phyloP scores from a whole-genome alignment of 2,113 vertebrate species.

The Siniperca chuatsi region DNA sequence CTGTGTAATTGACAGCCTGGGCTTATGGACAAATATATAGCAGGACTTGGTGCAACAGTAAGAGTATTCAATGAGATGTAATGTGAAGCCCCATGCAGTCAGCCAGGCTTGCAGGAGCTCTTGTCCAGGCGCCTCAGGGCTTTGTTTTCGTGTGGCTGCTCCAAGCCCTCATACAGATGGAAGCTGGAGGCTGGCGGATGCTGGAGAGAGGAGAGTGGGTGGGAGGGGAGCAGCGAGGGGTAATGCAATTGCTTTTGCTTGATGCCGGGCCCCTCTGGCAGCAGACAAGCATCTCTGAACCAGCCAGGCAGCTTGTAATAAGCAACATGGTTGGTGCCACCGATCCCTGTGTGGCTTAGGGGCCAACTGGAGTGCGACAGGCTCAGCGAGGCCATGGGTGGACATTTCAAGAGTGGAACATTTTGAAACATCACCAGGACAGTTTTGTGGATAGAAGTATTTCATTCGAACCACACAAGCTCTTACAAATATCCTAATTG shows the following conservation, averaged over 20 bases:
- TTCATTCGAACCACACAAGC: slow-evolving; percentile 38
- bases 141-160: slow-evolving; percentile 79
- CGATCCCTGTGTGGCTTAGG: slow-evolving; percentile 73
- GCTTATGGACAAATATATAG: slow-evolving; percentile 57
- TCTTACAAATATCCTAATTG: slow-evolving; percentile 60
- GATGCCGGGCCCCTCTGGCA: slow-evolving; percentile 79
- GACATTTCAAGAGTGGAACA: slow-evolving; percentile 50
- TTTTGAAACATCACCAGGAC: slow-evolving; percentile 42
- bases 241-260: slow-evolving; percentile 84
- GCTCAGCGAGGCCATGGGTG: slow-evolving; percentile 42
- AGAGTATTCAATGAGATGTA: slow-evolving; percentile 72
- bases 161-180: slow-evolving; percentile 79
- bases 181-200: slow-evolving; percentile 73
- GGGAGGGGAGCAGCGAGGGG: slow-evolving; percentile 62
- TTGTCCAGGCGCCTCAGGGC: slow-evolving; percentile 78
- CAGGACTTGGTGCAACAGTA: slow-evolving; percentile 43
- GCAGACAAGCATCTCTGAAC: slow-evolving; percentile 78
- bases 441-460: slow-evolving; percentile 38
- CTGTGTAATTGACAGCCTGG: slow-evolving; percentile 53
- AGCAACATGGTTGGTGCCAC: slow-evolving; percentile 76
- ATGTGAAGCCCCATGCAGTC: slow-evolving; percentile 74
- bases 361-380: slow-evolving; percentile 70
- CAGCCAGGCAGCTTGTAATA: slow-evolving; percentile 82
- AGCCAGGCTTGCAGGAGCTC: slow-evolving; percentile 76
- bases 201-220: slow-evolving; percentile 58